Conservation (phyloP, 2,888 invertebrate species). For the Phasia obesa region DNA sequence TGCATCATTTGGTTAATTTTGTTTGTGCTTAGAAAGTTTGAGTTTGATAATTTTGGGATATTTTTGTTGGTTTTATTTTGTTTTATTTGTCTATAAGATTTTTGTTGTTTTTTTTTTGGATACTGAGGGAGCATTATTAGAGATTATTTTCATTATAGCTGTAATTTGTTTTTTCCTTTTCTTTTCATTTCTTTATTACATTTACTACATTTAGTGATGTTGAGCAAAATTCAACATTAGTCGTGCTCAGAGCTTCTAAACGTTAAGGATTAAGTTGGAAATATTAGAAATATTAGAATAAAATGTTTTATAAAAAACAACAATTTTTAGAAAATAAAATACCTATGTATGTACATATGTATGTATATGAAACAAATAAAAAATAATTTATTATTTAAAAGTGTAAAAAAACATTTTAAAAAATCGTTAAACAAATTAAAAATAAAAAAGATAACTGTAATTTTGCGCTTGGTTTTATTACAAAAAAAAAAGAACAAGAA, state of each 20-base stretch:
- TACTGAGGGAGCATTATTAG: constrained; percentile 62
- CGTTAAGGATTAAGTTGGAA: constrained; percentile 71
- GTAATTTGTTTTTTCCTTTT: constrained; percentile 36
- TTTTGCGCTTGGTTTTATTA: constrained; percentile 35
- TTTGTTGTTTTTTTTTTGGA: constrained; percentile 73
- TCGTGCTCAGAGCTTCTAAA: constrained; percentile 79
- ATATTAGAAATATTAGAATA: constrained; percentile 11
- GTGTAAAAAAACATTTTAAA: not conserved
- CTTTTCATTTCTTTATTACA: constrained; percentile 67
- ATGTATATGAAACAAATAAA: too few relatives aligned
- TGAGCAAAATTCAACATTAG: constrained; percentile 76
- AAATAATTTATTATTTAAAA: constrained; percentile 4
- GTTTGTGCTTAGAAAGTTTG: constrained; percentile 64
- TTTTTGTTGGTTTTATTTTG: constrained; percentile 72
- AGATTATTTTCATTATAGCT: constrained; percentile 28
- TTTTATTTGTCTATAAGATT: constrained; percentile 75
- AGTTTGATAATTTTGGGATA: constrained; percentile 67
- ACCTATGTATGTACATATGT: too few relatives aligned
- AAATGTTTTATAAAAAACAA: constrained; percentile 9
- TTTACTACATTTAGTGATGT: constrained; percentile 75
- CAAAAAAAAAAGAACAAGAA: constrained; percentile 8
- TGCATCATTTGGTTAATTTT: constrained; percentile 34
- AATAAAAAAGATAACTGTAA: constrained; percentile 46
- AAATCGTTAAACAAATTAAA: not conserved
- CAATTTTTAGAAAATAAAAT: constrained; percentile 4